These are phyloP conservation scores for Malacosoma neustria DNA, from an alignment of 2,888 invertebrate species.

Conservation along the genomic window DNA sequence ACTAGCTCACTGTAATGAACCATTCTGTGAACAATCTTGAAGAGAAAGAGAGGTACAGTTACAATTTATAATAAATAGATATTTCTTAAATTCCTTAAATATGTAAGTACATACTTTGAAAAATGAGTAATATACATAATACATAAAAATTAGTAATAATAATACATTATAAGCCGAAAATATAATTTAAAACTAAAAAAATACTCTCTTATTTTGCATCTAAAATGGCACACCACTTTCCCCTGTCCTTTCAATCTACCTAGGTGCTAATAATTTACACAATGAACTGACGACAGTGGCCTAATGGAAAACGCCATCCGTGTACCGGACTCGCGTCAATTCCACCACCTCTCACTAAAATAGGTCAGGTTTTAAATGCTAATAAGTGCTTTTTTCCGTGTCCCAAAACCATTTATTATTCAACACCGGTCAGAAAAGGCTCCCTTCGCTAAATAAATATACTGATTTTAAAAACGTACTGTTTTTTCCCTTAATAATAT, in stretches of 20 bases:
- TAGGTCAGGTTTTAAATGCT: conserved; percentile 39
- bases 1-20: no score
- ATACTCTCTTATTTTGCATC: neutral
- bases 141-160: no score
- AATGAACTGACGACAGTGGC: conserved; percentile 11
- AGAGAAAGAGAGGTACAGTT: no score
- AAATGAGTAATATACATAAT: no score
- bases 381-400: conserved; percentile 42
- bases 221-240: conserved; percentile 12
- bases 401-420: conserved; percentile 43
- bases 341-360: conserved; percentile 20
- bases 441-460: conserved; percentile 9
- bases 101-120: no score
- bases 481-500: no score
- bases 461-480: conserved; percentile 17
- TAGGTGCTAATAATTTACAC: conserved; percentile 22
- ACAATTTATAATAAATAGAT: no score
- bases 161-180: no score
- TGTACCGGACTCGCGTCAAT: conserved; percentile 18
- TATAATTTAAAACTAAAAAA: no score
- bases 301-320: conserved; percentile 24
- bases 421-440: conserved; percentile 24
- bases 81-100: no score
- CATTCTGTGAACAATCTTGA: no score
- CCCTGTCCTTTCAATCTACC: conserved; percentile 5